A percentile compares a stretch with the other conserved stretches of the same genome.
These are phyloP conservation scores for Cyphomyrus plagiostoma DNA, from an alignment of 2,113 vertebrate species.

Conservation along the genomic window DNA sequence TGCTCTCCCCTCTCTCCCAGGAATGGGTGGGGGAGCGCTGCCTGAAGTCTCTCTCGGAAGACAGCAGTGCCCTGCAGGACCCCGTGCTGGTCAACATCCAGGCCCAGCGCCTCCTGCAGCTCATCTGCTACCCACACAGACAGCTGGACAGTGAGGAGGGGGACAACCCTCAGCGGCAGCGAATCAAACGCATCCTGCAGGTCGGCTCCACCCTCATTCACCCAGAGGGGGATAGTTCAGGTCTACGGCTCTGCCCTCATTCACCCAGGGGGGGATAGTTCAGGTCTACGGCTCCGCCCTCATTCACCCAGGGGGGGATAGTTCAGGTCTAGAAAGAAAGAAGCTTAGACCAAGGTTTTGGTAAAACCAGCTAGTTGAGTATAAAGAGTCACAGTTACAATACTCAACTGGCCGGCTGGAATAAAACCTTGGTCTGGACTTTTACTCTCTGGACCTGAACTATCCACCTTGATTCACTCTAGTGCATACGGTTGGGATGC, in stretches of 20 bases:
- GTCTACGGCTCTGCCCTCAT: constrained; percentile 44
- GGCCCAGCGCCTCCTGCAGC: constrained; percentile 91
- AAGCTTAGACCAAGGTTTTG: background rate
- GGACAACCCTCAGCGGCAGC: constrained; percentile 94
- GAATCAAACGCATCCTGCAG: constrained; percentile 98
- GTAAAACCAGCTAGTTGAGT: background rate
- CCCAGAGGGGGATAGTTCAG: constrained; percentile 53
- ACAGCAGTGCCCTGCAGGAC: constrained; percentile 95
- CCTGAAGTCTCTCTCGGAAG: constrained; percentile 93
- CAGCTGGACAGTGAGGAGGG: constrained; percentile 90
- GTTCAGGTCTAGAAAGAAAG: background rate
- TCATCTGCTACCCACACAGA: constrained; percentile 95
- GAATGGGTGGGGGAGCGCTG: constrained; percentile 98
- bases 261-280: background rate
- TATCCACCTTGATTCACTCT: background rate
- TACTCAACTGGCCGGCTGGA: background rate
- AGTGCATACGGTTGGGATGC: background rate
- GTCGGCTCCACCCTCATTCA: constrained; percentile 45
- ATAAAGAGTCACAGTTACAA: background rate
- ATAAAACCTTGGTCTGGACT: background rate
- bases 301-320: no score
- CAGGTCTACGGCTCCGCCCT: constrained; percentile 57
- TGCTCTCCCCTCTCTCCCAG: constrained; percentile 48
- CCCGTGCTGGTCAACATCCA: constrained; percentile 94
- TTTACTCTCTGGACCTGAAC: background rate